Evolutionary conservation across 2,797 vertebrate genomes (phyloP).

Genomic region (Clarias laeviceps): DNA sequence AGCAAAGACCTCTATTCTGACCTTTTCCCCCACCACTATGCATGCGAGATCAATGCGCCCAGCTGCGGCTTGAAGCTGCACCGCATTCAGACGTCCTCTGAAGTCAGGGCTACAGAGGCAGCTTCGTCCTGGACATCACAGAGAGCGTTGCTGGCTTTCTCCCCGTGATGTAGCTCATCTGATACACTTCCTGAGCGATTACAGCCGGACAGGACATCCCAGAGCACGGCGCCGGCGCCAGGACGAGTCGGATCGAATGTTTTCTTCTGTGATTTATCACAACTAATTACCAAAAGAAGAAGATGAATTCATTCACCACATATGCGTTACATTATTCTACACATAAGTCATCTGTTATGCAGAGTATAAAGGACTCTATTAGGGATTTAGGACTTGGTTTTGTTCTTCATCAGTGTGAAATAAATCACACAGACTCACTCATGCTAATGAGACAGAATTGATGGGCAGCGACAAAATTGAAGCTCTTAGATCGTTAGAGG

Average conservation of each 20-base stretch:
- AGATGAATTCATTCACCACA: neutral
- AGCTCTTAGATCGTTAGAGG: constrained; percentile 44
- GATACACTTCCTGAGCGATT: neutral
- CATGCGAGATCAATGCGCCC: constrained; percentile 1
- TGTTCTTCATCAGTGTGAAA: neutral
- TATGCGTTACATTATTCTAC: neutral
- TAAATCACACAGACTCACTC: constrained; percentile 3
- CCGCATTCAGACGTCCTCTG: constrained; percentile 9
- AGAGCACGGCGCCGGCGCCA: neutral
- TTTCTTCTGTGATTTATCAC: neutral
- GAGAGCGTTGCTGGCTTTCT: constrained; percentile 5
- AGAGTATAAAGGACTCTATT: neutral
- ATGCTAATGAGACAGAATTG: constrained; percentile 27
- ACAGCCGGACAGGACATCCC: neutral
- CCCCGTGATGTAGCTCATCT: neutral
- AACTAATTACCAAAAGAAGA: neutral
- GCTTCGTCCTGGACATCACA: constrained; percentile 21
- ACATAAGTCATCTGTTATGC: neutral
- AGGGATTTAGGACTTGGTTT: neutral
- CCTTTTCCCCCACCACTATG: constrained; percentile 4
- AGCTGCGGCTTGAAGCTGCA: constrained; percentile 8
- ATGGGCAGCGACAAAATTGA: constrained; percentile 39
- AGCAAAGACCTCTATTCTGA: constrained; percentile 4
- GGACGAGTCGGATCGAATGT: neutral
- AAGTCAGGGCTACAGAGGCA: constrained; percentile 4